Base-by-base conservation (phyloP, 2,797 vertebrate genomes). In the Silurus lanzhouensis region DNA sequence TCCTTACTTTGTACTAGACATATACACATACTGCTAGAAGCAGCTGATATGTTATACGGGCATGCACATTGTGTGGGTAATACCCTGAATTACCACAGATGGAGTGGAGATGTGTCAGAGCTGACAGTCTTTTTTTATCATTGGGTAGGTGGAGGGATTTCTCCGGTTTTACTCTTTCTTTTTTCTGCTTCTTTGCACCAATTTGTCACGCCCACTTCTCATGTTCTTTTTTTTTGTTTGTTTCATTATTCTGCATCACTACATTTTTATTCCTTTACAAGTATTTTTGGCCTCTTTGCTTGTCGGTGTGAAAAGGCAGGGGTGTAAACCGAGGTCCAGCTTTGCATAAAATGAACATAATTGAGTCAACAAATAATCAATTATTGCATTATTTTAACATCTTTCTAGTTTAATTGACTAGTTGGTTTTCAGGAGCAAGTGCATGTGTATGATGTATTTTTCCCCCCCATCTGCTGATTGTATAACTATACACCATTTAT, bases 141-240 rank as follows among this genome's bases (percentile, higher is more conserved):
- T 66, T 79, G 25, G 72, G 87, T 79, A 76, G 71, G 89, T 87
- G 82, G 81, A 82, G 83, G 83, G 80, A 63, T 88, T 88, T 84
- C 87, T 75, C 70, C 20, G n/a, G 17, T 58, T 66, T 76, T 22
- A n/a, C 64, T 25, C 14, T 17, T 67, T 52, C 17, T 63, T 71
- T 31, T 81, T 83, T 55, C 20, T 58, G 52, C 46, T 60, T 63
- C 67, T 9, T 82, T 82, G 52, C 66, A 67, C 20, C 55, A 27
- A 31, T 20, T 13, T 66, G 52, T 72, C 46, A 60, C 52, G 20
- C 44, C 8, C 19, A 9, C 58, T 84, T 85, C 27, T 60, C 72
- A 46, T 55, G 31, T 25, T 78, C 20, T 60, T 66, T 2, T 25
- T 55, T 5, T 81, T 19, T n/a, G n/a, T n/a, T 17, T 67, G n/a